Percentiles rank a stretch among this genome's conserved stretches.
These are phyloP conservation scores for human (Homo sapiens) DNA, from an alignment of 2,113 vertebrate species.

Conservation along the genomic window GRCh38 chr16:26675001-26675500, in stretches of 20 bases:
- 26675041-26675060: neutral
- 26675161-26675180: neutral
- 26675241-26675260: neutral
- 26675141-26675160: neutral
- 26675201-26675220: neutral
- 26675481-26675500: neutral
- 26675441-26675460: too few relatives aligned
- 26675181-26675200: neutral
- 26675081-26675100: neutral
- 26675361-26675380: neutral
- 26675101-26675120: neutral
- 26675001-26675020: neutral
- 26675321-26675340: neutral
- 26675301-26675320: neutral
- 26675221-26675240: neutral
- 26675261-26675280: rapidly evolving
- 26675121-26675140: neutral
- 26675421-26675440: neutral
- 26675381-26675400: neutral
- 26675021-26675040: neutral
- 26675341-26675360: neutral
- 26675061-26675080: neutral
- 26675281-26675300: rapidly evolving
- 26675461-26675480: neutral
- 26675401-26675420: neutral